Evolutionary conservation across 2,888 invertebrate genomes (phyloP).

Genomic region (Villa cingulata): DNA sequence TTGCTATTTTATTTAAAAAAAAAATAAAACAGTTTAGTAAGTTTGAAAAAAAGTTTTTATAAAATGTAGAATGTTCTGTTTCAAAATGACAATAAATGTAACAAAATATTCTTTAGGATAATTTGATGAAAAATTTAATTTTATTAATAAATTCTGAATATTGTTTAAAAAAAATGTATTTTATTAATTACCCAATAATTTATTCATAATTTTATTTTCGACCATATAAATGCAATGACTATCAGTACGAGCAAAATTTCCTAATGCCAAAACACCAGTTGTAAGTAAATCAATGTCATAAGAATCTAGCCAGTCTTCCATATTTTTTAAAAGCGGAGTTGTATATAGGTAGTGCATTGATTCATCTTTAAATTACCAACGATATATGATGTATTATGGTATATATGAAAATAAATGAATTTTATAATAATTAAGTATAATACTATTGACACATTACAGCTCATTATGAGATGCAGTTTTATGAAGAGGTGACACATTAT

Average conservation of each 20-base stretch:
- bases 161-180: no score
- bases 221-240: constrained; percentile 74
- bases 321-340: constrained; percentile 51
- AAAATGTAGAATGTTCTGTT: not conserved
- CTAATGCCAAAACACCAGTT: constrained; percentile 74
- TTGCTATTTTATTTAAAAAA: constrained; percentile 22
- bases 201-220: constrained; percentile 58
- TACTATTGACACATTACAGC: no score
- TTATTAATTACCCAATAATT: constrained; percentile 45
- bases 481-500: no score
- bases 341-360: constrained; percentile 77
- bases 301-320: constrained; percentile 65
- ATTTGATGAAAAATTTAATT: not conserved
- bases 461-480: no score
- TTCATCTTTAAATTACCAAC: constrained; percentile 55
- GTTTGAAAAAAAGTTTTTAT: not conserved
- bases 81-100: no score
- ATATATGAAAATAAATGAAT: not conserved
- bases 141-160: no score
- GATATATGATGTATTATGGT: not conserved
- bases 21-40: not conserved
- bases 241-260: constrained; percentile 82
- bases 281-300: constrained; percentile 59
- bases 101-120: no score
- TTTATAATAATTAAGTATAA: no score